Percentiles rank a stretch among this genome's conserved stretches.
Evolutionary conservation across 2,113 vertebrate species (phyloP).

Genomic region (Peromyscus californicus): DNA sequence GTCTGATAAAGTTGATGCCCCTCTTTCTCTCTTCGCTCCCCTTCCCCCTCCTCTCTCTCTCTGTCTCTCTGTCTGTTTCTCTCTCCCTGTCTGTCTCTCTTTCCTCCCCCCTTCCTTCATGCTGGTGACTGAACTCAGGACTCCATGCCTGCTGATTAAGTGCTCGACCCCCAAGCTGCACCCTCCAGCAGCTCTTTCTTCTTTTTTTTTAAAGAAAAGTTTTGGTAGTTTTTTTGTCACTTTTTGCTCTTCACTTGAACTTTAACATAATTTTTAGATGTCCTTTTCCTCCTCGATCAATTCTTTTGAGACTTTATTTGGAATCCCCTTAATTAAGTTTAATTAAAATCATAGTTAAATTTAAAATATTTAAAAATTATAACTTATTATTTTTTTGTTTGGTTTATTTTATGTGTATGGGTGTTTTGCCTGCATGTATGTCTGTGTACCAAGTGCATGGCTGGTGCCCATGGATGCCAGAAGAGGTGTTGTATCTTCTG

Average conservation of each 20-base stretch:
- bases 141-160: not conserved
- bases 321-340: not conserved
- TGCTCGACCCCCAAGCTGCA: not conserved
- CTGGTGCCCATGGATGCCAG: not conserved
- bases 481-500: not conserved
- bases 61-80: rapidly evolving
- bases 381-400: not conserved
- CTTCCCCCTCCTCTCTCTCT: not conserved
- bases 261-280: not conserved
- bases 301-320: not conserved
- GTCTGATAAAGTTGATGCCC: not conserved
- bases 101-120: not conserved
- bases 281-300: not conserved
- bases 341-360: not conserved
- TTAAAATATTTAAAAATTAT: not conserved
- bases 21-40: not conserved
- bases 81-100: no score
- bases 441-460: not conserved
- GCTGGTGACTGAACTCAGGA: not conserved
- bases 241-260: not conserved
- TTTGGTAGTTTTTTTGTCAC: not conserved
- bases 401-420: not conserved
- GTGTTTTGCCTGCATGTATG: not conserved
- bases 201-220: not conserved
- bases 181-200: not conserved